phyloP scores from a whole-genome alignment of 2,888 invertebrate species.

The Scotopteryx bipunctaria region DNA sequence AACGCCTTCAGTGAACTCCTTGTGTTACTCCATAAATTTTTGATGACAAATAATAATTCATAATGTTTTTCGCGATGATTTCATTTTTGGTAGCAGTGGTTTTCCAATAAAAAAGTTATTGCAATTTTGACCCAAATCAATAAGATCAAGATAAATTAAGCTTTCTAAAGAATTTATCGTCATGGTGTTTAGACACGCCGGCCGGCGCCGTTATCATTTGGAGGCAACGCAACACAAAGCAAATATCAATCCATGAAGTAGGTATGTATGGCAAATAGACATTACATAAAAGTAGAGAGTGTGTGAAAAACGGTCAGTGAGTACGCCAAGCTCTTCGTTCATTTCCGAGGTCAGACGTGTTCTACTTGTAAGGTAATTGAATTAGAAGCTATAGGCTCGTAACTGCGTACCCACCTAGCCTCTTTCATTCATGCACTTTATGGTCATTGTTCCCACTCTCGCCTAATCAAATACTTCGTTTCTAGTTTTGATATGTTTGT shows the following conservation, averaged over 20 bases:
- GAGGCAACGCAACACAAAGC: constrained; percentile 46
- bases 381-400: constrained; percentile 74
- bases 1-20: too few species aligned
- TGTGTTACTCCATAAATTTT: too few species aligned
- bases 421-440: constrained; percentile 50
- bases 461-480: constrained; percentile 16
- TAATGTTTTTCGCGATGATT: too few species aligned
- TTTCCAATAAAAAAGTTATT: too few species aligned
- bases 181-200: constrained; percentile 26
- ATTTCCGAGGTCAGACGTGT: constrained; percentile 54
- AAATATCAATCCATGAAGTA: constrained; percentile 38
- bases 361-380: constrained; percentile 76
- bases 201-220: constrained; percentile 30
- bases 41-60: too few species aligned
- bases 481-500: too few species aligned
- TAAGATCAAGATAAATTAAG: constrained; percentile 21
- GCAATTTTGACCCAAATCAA: not conserved
- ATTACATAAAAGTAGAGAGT: constrained; percentile 47
- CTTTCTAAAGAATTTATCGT: constrained; percentile 37
- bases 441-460: constrained; percentile 54
- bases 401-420: constrained; percentile 47
- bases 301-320: constrained; percentile 49
- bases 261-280: constrained; percentile 8
- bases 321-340: constrained; percentile 34
- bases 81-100: too few species aligned